Conservation (phyloP, 2,797 vertebrate species). For the Sebastes wilsoni region DNA sequence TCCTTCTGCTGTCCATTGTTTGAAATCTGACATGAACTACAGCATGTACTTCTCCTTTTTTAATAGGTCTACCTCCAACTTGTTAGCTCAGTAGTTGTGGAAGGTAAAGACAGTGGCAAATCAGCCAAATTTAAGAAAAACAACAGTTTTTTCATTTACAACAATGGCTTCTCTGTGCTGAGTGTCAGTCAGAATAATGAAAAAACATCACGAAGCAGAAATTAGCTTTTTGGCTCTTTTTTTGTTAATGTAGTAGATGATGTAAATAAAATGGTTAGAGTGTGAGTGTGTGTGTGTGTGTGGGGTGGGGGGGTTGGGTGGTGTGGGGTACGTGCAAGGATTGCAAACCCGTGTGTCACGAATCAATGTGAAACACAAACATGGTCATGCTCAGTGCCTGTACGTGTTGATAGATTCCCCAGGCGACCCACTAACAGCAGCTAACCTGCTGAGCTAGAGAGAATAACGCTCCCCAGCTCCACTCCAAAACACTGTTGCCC, state of each 20-base stretch:
- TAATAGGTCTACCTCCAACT: not conserved
- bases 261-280: not conserved
- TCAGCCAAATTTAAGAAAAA: not conserved
- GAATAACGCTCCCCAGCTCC: constrained; percentile 28
- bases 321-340: not conserved
- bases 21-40: not conserved
- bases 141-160: not conserved
- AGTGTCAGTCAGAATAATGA: no score
- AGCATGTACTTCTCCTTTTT: not conserved
- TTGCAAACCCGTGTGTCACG: not conserved
- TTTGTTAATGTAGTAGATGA: not conserved
- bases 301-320: no score
- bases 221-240: not conserved
- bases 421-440: constrained; percentile 35
- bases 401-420: constrained; percentile 44
- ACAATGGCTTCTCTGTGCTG: no score
- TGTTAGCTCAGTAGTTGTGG: not conserved
- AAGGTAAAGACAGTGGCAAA: not conserved
- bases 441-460: constrained; percentile 60
- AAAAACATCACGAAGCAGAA: not conserved
- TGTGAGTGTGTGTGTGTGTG: not conserved
- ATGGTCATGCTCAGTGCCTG: constrained; percentile 7
- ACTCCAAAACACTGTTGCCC: constrained; percentile 35
- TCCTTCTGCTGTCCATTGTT: not conserved
- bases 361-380: constrained; percentile 32